phyloP scores from a whole-genome alignment of 2,113 vertebrate genomes.

The Tragelaphus buxtoni region DNA sequence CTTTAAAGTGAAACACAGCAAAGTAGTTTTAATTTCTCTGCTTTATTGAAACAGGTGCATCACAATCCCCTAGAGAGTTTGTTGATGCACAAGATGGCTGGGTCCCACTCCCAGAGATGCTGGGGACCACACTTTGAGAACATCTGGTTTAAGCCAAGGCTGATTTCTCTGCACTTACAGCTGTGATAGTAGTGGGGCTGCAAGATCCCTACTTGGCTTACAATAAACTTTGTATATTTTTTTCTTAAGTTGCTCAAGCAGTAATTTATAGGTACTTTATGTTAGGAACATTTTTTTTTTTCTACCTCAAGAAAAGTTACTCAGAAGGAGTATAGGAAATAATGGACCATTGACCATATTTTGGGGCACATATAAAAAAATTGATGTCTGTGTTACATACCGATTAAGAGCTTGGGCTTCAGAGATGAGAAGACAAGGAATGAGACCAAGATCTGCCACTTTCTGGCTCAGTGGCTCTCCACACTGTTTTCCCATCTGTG shows the following conservation, averaged over 20 bases:
- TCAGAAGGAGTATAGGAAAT: not conserved
- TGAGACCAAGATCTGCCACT: not conserved
- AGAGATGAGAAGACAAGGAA: not conserved
- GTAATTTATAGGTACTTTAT: not conserved
- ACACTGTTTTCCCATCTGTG: not conserved
- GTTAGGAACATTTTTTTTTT: not conserved
- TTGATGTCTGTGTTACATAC: not conserved
- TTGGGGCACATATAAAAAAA: not conserved
- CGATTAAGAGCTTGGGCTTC: not conserved
- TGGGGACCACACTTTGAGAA: not conserved
- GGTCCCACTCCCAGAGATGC: not conserved
- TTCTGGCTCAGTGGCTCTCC: not conserved
- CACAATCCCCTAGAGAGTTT: not conserved
- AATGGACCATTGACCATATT: not conserved
- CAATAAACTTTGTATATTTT: not conserved
- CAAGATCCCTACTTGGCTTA: not conserved
- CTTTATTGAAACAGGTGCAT: not conserved
- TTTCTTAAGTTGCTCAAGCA: not conserved
- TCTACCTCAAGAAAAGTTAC: not conserved
- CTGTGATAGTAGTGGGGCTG: not conserved
- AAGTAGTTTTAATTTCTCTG: not conserved
- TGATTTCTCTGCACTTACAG: not conserved
- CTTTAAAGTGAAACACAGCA: conserved; percentile 7
- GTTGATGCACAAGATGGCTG: not conserved
- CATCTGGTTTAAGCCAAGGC: not conserved